These are phyloP conservation scores for Acanthornis magna DNA, from an alignment of 2,797 vertebrate species.

Conservation along the genomic window DNA sequence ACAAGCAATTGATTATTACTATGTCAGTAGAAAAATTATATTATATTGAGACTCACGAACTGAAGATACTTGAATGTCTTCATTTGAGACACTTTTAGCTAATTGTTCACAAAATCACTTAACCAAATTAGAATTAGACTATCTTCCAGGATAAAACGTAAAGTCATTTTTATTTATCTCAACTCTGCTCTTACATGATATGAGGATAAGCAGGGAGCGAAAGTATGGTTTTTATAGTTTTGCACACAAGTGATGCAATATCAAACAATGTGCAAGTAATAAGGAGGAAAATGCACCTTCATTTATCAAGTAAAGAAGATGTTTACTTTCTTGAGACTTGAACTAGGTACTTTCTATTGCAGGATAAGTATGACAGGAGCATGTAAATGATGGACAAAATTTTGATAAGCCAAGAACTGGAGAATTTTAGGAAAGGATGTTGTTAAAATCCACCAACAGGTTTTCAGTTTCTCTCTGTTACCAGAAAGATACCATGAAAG, in stretches of 20 bases:
- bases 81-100: neutral
- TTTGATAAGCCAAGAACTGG: slow-evolving; percentile 22
- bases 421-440: neutral
- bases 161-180: neutral
- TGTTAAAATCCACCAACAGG: neutral
- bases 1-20: neutral
- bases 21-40: neutral
- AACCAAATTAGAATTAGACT: neutral
- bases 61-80: neutral
- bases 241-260: neutral
- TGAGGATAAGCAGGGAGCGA: neutral
- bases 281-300: neutral
- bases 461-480: slow-evolving; percentile 38
- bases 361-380: neutral
- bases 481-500: neutral
- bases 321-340: neutral
- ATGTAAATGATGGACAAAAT: slow-evolving; percentile 31
- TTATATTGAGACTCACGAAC: neutral
- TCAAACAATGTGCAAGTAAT: neutral
- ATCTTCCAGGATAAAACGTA: neutral
- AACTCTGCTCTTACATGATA: neutral
- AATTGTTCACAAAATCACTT: neutral
- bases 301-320: neutral
- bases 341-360: neutral
- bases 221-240: neutral